Percentiles rank a stretch among this genome's conserved stretches.
These are phyloP conservation scores for Heliothis peltigera DNA, from an alignment of 2,888 invertebrate genomes.

Conservation along the genomic window DNA sequence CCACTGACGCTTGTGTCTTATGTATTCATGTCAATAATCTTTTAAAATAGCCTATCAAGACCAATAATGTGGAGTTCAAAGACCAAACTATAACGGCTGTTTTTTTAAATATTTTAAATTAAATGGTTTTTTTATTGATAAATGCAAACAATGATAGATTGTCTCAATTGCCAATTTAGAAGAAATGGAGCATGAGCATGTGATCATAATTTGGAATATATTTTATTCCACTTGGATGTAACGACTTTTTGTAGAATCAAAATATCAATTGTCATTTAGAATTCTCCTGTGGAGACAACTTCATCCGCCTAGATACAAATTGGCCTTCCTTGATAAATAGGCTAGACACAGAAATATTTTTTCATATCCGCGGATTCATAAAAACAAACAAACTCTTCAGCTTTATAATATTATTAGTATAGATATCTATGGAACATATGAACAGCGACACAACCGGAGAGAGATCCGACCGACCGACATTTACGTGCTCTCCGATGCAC, in stretches of 20 bases:
- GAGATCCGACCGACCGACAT: no score
- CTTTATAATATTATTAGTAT: no score
- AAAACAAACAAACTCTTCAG: no score
- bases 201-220: conserved; percentile 7
- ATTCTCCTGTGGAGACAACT: no score
- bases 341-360: no score
- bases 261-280: not conserved
- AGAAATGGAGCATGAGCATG: conserved; percentile 18
- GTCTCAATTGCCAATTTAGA: conserved; percentile 18
- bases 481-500: no score
- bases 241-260: conserved; percentile 12
- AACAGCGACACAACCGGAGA: no score
- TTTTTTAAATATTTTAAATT: conserved; percentile 13
- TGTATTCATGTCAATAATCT: not conserved
- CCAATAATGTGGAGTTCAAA: conserved; percentile 12
- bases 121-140: conserved; percentile 12
- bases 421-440: no score
- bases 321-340: no score
- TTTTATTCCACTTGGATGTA: conserved; percentile 3
- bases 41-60: not conserved
- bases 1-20: not conserved
- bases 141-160: conserved; percentile 7
- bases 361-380: no score
- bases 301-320: no score
- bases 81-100: conserved; percentile 10